Conservation (phyloP, 2,797 vertebrate genomes). For the Melanotaenia trifasciata region DNA sequence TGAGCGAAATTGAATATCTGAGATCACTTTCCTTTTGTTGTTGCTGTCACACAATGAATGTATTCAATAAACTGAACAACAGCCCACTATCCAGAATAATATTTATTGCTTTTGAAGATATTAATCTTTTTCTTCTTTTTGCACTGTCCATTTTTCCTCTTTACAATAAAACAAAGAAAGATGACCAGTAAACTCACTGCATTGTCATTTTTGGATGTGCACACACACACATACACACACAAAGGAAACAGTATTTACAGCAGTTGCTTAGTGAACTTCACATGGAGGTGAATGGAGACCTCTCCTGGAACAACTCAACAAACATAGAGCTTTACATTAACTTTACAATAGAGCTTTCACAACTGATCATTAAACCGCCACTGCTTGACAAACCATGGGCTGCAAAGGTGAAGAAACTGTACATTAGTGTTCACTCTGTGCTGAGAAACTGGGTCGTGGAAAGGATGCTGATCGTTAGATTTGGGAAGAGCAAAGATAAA, state of each 20-base stretch:
- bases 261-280: slow-evolving; percentile 71
- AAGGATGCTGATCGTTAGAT: slow-evolving; percentile 45
- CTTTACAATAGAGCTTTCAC: slow-evolving; percentile 81
- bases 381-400: slow-evolving; percentile 70
- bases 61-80: slow-evolving; percentile 60
- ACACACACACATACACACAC: slow-evolving; percentile 80
- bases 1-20: not conserved
- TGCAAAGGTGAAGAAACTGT: slow-evolving; percentile 73
- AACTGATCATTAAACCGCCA: slow-evolving; percentile 70
- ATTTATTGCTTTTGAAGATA: slow-evolving; percentile 90
- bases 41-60: slow-evolving; percentile 12
- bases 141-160: slow-evolving; percentile 79
- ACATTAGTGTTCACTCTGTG: slow-evolving; percentile 68
- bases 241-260: slow-evolving; percentile 86
- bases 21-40: not conserved
- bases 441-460: slow-evolving; percentile 44
- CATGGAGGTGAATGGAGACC: slow-evolving; percentile 63
- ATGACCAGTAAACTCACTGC: slow-evolving; percentile 78
- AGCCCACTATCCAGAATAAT: slow-evolving; percentile 84
- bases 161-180: slow-evolving; percentile 86
- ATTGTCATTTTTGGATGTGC: slow-evolving; percentile 81
- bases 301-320: slow-evolving; percentile 74
- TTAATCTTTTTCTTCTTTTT: slow-evolving; percentile 82
- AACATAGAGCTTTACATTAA: slow-evolving; percentile 81
- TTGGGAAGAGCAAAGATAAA: slow-evolving; percentile 43